Evolutionary conservation across 2,797 vertebrate genomes (phyloP).

Genomic region (Poecilia gillii): DNA sequence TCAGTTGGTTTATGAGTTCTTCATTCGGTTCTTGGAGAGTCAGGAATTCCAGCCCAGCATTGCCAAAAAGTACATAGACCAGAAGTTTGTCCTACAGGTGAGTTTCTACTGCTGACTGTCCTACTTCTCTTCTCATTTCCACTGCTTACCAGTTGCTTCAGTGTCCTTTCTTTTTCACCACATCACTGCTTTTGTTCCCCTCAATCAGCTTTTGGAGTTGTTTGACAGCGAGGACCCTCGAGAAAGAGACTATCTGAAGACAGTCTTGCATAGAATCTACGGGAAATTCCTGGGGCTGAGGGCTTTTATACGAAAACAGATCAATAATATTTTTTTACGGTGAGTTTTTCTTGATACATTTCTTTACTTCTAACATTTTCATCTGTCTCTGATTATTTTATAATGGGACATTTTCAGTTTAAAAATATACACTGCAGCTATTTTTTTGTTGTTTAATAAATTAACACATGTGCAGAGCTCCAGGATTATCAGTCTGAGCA

Average conservation of each 20-base stretch:
- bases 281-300: conserved; percentile 99
- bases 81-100: conserved; percentile 99
- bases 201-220: conserved; percentile 91
- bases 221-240: conserved; percentile 99
- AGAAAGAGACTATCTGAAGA: conserved; percentile 99
- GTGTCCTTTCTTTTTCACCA: neutral
- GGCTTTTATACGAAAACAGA: conserved; percentile 99
- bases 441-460: neutral
- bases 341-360: conserved; percentile 72
- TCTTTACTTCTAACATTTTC: neutral
- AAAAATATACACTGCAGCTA: neutral
- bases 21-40: conserved; percentile 99
- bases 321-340: conserved; percentile 99
- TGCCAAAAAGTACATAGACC: conserved; percentile 99
- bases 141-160: neutral
- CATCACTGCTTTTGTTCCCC: neutral
- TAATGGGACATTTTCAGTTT: neutral
- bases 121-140: neutral
- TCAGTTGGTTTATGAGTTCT: conserved; percentile 99
- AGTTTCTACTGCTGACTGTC: conserved; percentile 45
- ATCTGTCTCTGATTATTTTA: neutral
- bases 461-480: too few relatives aligned
- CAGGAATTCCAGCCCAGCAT: conserved; percentile 99
- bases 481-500: too few relatives aligned
- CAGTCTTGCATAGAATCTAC: conserved; percentile 99